Conservation (phyloP, 2,797 vertebrate genomes). For the Oreonectes daqikongensis region DNA sequence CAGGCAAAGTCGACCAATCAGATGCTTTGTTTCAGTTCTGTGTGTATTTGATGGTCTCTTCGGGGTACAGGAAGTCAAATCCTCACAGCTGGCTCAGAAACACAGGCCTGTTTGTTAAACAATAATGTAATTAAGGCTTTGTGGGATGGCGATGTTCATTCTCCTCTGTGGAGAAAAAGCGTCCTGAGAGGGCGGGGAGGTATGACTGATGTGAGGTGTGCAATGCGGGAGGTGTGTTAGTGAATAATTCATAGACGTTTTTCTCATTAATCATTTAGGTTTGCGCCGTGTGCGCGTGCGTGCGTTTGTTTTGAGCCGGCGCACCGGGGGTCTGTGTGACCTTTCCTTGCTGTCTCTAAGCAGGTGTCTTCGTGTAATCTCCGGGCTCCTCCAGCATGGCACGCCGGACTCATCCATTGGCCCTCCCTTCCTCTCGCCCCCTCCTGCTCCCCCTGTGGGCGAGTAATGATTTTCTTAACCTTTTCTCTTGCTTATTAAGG, state of each 20-base stretch:
- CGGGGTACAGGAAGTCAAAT: conserved; percentile 29
- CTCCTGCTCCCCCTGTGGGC: conserved; percentile 50
- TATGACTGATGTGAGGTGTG: conserved; percentile 52
- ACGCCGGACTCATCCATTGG: conserved; percentile 48
- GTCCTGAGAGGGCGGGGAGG: conserved; percentile 34
- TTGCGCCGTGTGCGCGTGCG: conserved; percentile 32
- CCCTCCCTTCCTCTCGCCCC: conserved; percentile 53
- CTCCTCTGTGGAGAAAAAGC: conserved; percentile 14
- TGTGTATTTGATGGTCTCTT: conserved; percentile 16
- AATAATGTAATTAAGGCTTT: conserved; percentile 61
- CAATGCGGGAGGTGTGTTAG: conserved; percentile 56
- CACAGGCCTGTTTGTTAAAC: conserved; percentile 56
- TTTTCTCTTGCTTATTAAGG: conserved; percentile 67
- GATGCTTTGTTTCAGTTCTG: background rate
- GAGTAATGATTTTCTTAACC: conserved; percentile 70
- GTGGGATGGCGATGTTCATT: conserved; percentile 54
- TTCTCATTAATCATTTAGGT: conserved; percentile 68
- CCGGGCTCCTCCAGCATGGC: conserved; percentile 51
- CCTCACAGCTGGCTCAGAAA: conserved; percentile 47
- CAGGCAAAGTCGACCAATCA: conserved; percentile 40
- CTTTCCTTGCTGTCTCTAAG: conserved; percentile 74
- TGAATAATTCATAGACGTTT: conserved; percentile 65
- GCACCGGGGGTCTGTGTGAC: conserved; percentile 72
- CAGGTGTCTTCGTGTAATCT: conserved; percentile 67
- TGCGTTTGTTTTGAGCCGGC: conserved; percentile 60